Evolutionary conservation across 53 echinoderm and acorn worm genomes (phyloP).

Genomic region (Holothuria leucospilota): DNA sequence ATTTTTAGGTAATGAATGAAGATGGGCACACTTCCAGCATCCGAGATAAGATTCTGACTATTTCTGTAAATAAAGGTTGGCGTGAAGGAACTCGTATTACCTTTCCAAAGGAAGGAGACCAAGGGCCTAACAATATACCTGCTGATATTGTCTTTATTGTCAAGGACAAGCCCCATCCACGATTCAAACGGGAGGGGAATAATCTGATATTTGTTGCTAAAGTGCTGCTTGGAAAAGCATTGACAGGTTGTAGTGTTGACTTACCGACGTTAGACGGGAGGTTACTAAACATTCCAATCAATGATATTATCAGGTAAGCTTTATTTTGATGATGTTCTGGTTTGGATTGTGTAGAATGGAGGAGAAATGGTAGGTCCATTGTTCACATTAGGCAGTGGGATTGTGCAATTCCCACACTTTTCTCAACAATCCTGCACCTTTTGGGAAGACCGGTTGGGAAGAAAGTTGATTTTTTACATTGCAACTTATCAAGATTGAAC

Average conservation of each 20-base stretch:
- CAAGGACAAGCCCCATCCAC: constrained; percentile 91
- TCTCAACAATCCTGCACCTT: no score
- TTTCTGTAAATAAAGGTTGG: constrained; percentile 95
- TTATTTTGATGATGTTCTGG: no score
- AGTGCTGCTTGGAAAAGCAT: constrained; percentile 93
- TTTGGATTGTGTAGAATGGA: not conserved
- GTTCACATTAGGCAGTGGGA: no score
- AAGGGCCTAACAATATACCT: constrained; percentile 97
- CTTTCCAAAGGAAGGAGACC: constrained; percentile 97
- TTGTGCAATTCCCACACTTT: no score
- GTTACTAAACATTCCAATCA: constrained; percentile 93
- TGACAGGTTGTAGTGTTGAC: constrained; percentile 96
- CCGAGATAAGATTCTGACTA: constrained; percentile 96
- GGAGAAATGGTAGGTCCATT: not conserved
- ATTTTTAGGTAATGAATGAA: constrained; percentile 81
- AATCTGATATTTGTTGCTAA: constrained; percentile 87
- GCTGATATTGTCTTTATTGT: constrained; percentile 99
- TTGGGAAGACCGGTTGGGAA: no score
- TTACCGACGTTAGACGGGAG: constrained; percentile 96
- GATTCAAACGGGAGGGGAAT: constrained; percentile 84
- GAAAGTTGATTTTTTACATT: no score
- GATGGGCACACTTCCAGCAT: constrained; percentile 99
- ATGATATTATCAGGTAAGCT: constrained; percentile 91
- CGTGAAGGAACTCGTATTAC: constrained; percentile 95
- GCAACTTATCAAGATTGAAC: no score